Conservation (phyloP, 2,797 vertebrate genomes). For the Halcyon smyrnensis region DNA sequence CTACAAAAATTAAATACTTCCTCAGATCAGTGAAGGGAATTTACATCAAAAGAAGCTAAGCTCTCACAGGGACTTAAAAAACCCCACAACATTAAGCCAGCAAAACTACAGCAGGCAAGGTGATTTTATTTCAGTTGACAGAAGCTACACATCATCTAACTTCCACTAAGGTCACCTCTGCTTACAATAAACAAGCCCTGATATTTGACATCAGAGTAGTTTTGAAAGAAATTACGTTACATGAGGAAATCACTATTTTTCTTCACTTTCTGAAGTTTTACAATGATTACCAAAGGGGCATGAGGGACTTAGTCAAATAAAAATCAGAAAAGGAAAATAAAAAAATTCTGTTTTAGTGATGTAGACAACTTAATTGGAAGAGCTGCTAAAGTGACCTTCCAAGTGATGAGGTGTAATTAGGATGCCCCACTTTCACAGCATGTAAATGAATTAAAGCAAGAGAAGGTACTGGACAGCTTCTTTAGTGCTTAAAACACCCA, state of each 20-base stretch:
- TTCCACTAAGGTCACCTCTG: background rate
- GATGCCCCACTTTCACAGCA: background rate
- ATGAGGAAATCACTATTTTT: background rate
- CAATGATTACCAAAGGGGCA: background rate
- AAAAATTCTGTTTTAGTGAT: background rate
- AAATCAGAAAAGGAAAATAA: background rate
- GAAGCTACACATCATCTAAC: background rate
- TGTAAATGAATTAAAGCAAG: slow-evolving; percentile 34
- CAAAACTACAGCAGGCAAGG: background rate
- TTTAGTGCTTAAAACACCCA: background rate
- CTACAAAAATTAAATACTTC: background rate
- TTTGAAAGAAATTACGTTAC: background rate
- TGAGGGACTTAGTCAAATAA: background rate
- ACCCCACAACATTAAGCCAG: background rate
- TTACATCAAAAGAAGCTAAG: background rate
- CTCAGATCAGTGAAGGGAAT: background rate
- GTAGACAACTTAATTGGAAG: background rate
- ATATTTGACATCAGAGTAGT: background rate
- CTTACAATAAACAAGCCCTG: background rate
- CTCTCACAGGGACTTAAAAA: background rate
- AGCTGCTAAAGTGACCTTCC: slow-evolving; percentile 26
- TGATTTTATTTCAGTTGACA: background rate
- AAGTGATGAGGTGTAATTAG: slow-evolving; percentile 2
- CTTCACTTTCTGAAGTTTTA: background rate
- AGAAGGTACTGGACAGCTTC: slow-evolving; percentile 15